Base-by-base conservation (phyloP, 2,113 vertebrate species). In the Dipodomys ordii region DNA sequence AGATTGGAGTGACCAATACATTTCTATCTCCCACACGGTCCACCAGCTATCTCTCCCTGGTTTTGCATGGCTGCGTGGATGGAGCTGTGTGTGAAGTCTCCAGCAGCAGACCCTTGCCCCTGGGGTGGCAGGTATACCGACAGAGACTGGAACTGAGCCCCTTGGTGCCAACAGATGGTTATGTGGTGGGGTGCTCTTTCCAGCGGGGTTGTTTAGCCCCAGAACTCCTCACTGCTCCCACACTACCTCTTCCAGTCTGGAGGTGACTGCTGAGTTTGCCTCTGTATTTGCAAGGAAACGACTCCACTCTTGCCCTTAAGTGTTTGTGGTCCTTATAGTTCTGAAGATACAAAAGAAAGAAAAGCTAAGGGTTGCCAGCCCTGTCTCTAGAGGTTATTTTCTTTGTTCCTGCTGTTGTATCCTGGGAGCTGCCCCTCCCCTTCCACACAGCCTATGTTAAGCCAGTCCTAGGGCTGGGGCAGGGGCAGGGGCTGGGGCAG, bases 151-250 rank as follows among this genome's bases (percentile, higher is more conserved):
- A 7, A 10, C 0, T 3, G 19, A 2, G 46, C 32, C 64, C 60
- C 9, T 0, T 0, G 0, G 0, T 12, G 23, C 19, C 12, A 12
- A 27, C 32, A 7, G 57, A 35, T 3, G 1, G 7, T 60, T 2
- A 12, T 11, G 62, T 12, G 13, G 10, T 10, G 32, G 16, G 78
- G 67, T 30, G 2, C 57, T 35, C 44, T 46, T 22, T 60, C 62
- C 22, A 6, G 73, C 53, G 3, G 62, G 69, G 49, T 83, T 16
- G 4, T 23, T 44, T 1, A 4, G 49, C 27, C 3, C 0, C 11
- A 6, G 2, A 20, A 12, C 19, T 0, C 12, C 57, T 57, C 74
- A 27, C 77, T 7, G 77, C 28, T 20, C 27, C 25, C 23, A 6
- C 27, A 11, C 65, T 67, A 67, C 20, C 25, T 25, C 18, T 3